These are phyloP conservation scores for Echinometra lucunter DNA, from an alignment of 53 echinoderm and acorn worm genomes.

Conservation along the genomic window DNA sequence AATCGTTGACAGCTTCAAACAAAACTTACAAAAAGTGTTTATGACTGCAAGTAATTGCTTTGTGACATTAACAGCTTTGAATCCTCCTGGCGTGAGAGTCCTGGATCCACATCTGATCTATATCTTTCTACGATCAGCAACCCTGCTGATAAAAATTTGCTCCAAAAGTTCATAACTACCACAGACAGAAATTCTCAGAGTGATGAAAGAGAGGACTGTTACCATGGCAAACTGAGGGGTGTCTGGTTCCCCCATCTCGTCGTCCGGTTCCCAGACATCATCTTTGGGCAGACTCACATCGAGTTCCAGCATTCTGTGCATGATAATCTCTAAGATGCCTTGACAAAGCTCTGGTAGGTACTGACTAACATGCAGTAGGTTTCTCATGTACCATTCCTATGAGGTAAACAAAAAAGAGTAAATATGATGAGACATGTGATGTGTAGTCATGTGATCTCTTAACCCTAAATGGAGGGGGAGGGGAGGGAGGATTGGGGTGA, in stretches of 20 bases:
- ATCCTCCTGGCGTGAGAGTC: too few relatives aligned
- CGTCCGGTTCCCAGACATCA: slow-evolving; percentile 77
- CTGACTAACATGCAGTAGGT: slow-evolving; percentile 79
- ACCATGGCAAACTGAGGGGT: slow-evolving; percentile 83
- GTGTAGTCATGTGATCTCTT: too few relatives aligned
- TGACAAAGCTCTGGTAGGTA: slow-evolving; percentile 86
- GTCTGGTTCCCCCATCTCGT: slow-evolving; percentile 38
- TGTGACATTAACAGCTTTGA: too few relatives aligned
- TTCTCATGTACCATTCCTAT: slow-evolving; percentile 86
- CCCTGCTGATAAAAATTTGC: too few relatives aligned
- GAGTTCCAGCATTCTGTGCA: slow-evolving; percentile 87
- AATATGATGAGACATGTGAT: background rate
- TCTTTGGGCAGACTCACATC: slow-evolving; percentile 88
- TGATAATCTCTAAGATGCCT: slow-evolving; percentile 82
- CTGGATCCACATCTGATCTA: too few relatives aligned
- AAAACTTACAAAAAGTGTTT: too few relatives aligned
- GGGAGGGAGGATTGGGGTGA: background rate
- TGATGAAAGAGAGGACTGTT: background rate
- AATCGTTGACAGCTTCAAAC: too few relatives aligned
- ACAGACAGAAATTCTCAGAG: too few relatives aligned
- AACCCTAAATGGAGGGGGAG: too few relatives aligned
- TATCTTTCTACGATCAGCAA: too few relatives aligned
- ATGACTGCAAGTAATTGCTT: too few relatives aligned
- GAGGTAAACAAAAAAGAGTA: background rate
- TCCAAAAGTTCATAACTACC: too few relatives aligned